phyloP scores from a whole-genome alignment of 2,888 invertebrate species.

The Apotomis turbidana region DNA sequence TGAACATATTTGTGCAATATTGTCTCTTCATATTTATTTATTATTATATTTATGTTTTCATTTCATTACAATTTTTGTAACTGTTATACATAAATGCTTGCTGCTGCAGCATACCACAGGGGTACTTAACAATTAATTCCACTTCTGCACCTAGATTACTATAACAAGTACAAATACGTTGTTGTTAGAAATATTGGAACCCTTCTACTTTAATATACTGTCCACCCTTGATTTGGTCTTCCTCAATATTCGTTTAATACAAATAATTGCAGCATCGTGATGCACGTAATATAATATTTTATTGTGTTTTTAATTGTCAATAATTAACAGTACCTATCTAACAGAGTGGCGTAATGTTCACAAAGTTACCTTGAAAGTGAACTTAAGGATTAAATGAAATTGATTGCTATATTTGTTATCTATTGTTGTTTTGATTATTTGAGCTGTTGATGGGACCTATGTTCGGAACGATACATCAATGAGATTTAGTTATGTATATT shows the following conservation, averaged over 20 bases:
- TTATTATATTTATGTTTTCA: too few relatives aligned
- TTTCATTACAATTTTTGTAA: too few relatives aligned
- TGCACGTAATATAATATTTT: constrained; percentile 17
- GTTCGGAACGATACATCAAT: not conserved
- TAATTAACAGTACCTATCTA: not conserved
- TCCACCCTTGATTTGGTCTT: not conserved
- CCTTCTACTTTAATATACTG: not conserved
- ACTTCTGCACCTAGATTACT: too few relatives aligned
- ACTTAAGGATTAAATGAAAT: constrained; percentile 10
- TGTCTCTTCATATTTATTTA: too few relatives aligned
- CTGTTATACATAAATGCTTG: too few relatives aligned
- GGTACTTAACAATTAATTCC: too few relatives aligned
- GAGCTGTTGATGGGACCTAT: constrained; percentile 1
- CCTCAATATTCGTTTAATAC: constrained; percentile 3
- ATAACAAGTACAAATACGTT: not conserved
- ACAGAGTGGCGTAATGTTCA: not conserved
- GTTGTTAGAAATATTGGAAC: not conserved
- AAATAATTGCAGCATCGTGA: constrained; percentile 20
- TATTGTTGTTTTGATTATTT: constrained; percentile 8
- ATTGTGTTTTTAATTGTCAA: constrained; percentile 25
- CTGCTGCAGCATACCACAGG: too few relatives aligned
- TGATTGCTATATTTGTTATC: constrained; percentile 9
- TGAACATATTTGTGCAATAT: too few relatives aligned
- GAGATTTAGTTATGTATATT: not conserved
- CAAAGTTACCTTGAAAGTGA: constrained; percentile 26